phyloP scores from a whole-genome alignment of 2,797 vertebrate genomes.

The Monodelphis domestica region DNA sequence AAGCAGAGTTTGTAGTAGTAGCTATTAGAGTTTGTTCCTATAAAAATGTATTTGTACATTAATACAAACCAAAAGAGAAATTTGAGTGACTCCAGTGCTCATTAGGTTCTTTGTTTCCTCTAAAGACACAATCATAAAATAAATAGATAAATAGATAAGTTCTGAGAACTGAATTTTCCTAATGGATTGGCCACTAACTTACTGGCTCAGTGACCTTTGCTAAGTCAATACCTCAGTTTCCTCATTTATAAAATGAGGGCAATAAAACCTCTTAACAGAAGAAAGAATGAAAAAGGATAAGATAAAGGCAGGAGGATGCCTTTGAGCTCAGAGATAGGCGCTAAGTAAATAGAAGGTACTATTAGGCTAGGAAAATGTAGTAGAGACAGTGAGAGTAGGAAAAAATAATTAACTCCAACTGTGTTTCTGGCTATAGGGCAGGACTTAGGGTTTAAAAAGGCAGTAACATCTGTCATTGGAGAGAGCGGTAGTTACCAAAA shows the following conservation, averaged over 20 bases:
- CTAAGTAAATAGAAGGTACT: background rate
- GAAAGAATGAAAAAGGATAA: background rate
- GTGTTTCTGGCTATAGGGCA: background rate
- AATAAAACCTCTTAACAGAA: background rate
- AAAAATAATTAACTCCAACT: background rate
- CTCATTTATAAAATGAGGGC: slow-evolving; percentile 4
- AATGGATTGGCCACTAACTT: background rate
- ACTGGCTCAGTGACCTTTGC: background rate
- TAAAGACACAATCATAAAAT: background rate
- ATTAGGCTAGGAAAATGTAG: background rate
- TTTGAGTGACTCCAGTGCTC: background rate
- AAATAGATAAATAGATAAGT: background rate
- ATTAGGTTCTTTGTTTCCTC: background rate
- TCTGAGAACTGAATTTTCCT: background rate
- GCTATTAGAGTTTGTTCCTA: background rate
- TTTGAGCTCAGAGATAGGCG: slow-evolving; percentile 17
- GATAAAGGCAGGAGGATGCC: background rate
- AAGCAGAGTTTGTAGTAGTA: background rate
- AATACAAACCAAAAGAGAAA: background rate
- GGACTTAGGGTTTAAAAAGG: background rate
- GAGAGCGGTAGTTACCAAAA: background rate
- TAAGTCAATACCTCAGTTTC: slow-evolving; percentile 26
- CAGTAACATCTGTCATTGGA: background rate
- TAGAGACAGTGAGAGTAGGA: background rate
- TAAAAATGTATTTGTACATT: background rate